phyloP scores from a whole-genome alignment of 2,797 vertebrate genomes.

The Siniperca obscura region DNA sequence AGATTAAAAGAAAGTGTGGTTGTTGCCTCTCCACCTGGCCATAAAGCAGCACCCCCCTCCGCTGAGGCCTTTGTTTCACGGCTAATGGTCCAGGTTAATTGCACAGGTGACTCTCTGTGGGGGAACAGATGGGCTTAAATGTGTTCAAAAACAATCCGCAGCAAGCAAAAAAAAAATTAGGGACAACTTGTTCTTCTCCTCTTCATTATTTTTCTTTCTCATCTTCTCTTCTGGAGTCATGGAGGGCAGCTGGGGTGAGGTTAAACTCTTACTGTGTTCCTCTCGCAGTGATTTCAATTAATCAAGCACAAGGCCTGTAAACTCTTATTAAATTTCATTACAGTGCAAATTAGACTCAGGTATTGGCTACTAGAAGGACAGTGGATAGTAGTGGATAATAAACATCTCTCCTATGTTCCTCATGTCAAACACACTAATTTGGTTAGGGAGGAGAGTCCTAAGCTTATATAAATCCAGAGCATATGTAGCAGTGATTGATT shows the following conservation, averaged over 20 bases:
- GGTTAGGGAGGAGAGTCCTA: slow-evolving; percentile 13
- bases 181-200: slow-evolving; percentile 39
- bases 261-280: slow-evolving; percentile 63
- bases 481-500: slow-evolving; percentile 38
- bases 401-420: slow-evolving; percentile 49
- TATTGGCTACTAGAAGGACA: slow-evolving; percentile 63
- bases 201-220: slow-evolving; percentile 49
- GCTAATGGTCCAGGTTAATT: slow-evolving; percentile 86
- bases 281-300: slow-evolving; percentile 68
- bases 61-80: slow-evolving; percentile 79
- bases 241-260: slow-evolving; percentile 58
- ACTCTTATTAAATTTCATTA: slow-evolving; percentile 83
- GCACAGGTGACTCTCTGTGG: slow-evolving; percentile 84
- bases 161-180: slow-evolving; percentile 45
- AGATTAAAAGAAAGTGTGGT: slow-evolving; percentile 72
- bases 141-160: slow-evolving; percentile 82
- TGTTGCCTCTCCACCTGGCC: slow-evolving; percentile 76
- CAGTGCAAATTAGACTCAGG: slow-evolving; percentile 76
- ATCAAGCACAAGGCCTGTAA: slow-evolving; percentile 75
- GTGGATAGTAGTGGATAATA: slow-evolving; percentile 47
- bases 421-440: slow-evolving; percentile 50
- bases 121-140: slow-evolving; percentile 85
- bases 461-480: slow-evolving; percentile 9
- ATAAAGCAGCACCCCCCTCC: slow-evolving; percentile 64
- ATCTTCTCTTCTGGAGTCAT: slow-evolving; percentile 53